Conservation (phyloP, 2,888 invertebrate species). For the Leptopilina drosophilae region DNA sequence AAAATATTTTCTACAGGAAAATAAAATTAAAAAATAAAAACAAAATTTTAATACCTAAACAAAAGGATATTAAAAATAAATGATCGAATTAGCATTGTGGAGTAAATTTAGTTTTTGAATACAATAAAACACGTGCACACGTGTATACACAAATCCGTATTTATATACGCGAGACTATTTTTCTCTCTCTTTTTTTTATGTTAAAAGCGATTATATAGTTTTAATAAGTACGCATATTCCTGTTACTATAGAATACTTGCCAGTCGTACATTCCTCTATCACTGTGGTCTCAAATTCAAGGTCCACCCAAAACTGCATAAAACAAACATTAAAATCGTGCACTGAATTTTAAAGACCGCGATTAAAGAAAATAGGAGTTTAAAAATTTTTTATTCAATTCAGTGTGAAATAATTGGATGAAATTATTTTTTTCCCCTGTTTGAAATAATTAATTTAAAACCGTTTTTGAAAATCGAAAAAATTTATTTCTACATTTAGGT, state of each 20-base stretch:
- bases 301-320: constrained; percentile 14
- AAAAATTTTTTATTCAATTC: background rate
- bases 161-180: background rate
- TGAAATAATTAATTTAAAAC: too few species aligned
- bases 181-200: background rate
- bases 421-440: background rate
- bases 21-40: too few species aligned
- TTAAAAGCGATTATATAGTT: background rate
- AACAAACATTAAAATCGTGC: constrained; percentile 25
- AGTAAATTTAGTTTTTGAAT: background rate
- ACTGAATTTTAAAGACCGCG: constrained; percentile 5
- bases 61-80: too few species aligned
- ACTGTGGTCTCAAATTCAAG: constrained; percentile 13
- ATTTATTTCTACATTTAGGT: too few species aligned
- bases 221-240: constrained; percentile 7
- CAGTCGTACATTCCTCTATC: background rate
- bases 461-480: too few species aligned
- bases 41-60: too few species aligned
- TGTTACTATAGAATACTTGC: background rate
- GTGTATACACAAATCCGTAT: background rate
- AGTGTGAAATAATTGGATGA: background rate
- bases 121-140: background rate
- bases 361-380: constrained; percentile 7
- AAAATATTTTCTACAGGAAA: too few species aligned
- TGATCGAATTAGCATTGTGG: too few species aligned